Conservation (phyloP, 2,888 invertebrate genomes). For the Hipparchia semele region DNA sequence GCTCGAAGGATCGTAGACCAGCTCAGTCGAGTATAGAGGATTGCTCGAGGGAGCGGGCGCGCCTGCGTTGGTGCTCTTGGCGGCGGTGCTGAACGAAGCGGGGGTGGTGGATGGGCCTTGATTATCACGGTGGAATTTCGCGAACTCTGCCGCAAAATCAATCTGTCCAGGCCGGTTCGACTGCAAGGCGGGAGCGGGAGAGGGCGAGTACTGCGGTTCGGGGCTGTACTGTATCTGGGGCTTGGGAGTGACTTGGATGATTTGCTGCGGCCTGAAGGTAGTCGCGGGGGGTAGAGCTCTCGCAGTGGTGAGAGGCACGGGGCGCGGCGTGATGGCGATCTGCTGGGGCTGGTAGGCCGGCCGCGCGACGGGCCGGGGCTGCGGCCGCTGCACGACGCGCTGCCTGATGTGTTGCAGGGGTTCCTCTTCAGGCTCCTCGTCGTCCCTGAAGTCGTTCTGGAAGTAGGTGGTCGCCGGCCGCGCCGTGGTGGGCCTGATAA, state of each 20-base stretch:
- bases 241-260: constrained; percentile 82
- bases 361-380: constrained; percentile 53
- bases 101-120: constrained; percentile 81
- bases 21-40: constrained; percentile 90
- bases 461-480: constrained; percentile 86
- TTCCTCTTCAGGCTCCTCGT: constrained; percentile 83
- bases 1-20: constrained; percentile 89
- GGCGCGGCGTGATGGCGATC: constrained; percentile 85
- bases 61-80: constrained; percentile 61
- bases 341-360: constrained; percentile 76
- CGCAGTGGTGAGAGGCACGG: constrained; percentile 74
- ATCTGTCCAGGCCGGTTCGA: constrained; percentile 70
- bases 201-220: constrained; percentile 69
- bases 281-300: constrained; percentile 85
- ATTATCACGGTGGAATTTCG: constrained; percentile 87
- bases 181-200: constrained; percentile 60
- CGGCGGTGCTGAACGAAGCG: constrained; percentile 59
- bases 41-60: constrained; percentile 75
- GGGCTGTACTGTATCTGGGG: constrained; percentile 65
- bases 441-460: constrained; percentile 87
- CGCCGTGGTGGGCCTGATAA: constrained; percentile 72
- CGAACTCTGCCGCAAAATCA: constrained; percentile 90
- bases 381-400: constrained; percentile 73
- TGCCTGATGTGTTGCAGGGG: constrained; percentile 74
- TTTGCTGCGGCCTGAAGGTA: constrained; percentile 84